phyloP scores from a whole-genome alignment of 2,113 vertebrate genomes.

The Hippocampus zosterae region DNA sequence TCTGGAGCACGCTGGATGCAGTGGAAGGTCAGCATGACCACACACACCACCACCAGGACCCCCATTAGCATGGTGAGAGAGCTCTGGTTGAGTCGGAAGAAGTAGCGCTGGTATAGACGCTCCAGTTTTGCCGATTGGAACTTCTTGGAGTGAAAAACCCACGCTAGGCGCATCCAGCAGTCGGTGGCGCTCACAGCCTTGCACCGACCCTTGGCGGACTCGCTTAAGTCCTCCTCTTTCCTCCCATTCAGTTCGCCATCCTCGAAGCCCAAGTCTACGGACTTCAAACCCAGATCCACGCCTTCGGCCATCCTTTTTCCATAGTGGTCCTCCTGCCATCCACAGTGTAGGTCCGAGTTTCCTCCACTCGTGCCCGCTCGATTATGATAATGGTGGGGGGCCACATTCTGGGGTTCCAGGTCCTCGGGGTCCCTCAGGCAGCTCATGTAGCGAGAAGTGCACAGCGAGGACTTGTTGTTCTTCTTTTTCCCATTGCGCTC shows the following conservation, averaged over 20 bases:
- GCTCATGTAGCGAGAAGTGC: constrained; percentile 88
- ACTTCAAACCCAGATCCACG: constrained; percentile 76
- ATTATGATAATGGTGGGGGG: constrained; percentile 60
- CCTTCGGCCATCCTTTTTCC: constrained; percentile 70
- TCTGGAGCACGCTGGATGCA: constrained; percentile 66
- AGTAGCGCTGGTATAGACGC: constrained; percentile 95
- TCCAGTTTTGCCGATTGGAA: constrained; percentile 93
- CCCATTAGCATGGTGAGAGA: constrained; percentile 95
- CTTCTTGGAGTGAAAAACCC: constrained; percentile 92
- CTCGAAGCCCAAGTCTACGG: constrained; percentile 80
- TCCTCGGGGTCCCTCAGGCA: constrained; percentile 87
- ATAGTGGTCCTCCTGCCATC: constrained; percentile 94
- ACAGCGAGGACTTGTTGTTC: constrained; percentile 77
- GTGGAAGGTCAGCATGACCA: constrained; percentile 87
- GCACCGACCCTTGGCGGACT: constrained; percentile 28
- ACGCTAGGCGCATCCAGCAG: constrained; percentile 75
- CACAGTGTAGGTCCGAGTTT: constrained; percentile 75
- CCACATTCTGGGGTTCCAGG: constrained; percentile 54
- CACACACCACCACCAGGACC: constrained; percentile 83
- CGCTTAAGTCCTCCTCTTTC: constrained; percentile 58
- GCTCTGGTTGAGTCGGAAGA: constrained; percentile 98
- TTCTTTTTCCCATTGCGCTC: constrained; percentile 90
- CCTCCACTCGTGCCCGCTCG: constrained; percentile 57
- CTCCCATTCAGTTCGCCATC: constrained; percentile 72
- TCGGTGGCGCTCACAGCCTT: constrained; percentile 54